Evolutionary conservation across 2,797 vertebrate genomes (phyloP).

Genomic region (Pelochelys cantorii): DNA sequence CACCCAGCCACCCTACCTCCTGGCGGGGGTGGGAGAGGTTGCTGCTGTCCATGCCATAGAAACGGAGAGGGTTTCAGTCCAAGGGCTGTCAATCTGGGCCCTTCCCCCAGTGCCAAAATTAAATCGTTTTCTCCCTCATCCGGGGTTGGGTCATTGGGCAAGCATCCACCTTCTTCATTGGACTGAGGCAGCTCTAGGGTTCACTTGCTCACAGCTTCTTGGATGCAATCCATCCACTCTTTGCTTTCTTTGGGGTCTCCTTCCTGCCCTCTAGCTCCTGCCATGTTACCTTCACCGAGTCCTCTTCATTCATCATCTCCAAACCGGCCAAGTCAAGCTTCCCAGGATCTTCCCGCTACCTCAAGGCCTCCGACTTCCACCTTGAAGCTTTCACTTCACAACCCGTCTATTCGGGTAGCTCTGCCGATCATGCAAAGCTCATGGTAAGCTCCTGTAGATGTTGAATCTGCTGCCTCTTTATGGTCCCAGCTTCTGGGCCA

Average conservation of each 20-base stretch:
- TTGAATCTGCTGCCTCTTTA: neutral
- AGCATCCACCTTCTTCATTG: neutral
- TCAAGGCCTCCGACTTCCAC: neutral
- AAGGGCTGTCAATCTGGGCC: neutral
- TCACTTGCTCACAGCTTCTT: neutral
- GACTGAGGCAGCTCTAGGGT: neutral
- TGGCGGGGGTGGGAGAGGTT: neutral
- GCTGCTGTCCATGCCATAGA: neutral
- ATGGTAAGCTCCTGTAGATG: neutral
- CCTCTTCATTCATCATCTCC: neutral
- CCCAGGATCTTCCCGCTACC: neutral
- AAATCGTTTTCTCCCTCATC: neutral
- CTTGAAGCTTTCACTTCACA: neutral
- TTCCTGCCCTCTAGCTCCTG: neutral
- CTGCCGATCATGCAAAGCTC: neutral
- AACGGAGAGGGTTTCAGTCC: neutral
- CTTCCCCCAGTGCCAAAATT: neutral
- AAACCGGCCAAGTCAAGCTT: neutral
- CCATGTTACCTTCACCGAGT: neutral
- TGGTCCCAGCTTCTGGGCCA: neutral
- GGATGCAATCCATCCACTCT: neutral
- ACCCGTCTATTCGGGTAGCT: neutral
- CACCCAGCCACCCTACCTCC: neutral
- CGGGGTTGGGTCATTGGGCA: neutral
- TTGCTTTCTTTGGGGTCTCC: neutral